These are phyloP conservation scores for Gallinago undulata DNA, from an alignment of 2,113 vertebrate species.

Conservation along the genomic window DNA sequence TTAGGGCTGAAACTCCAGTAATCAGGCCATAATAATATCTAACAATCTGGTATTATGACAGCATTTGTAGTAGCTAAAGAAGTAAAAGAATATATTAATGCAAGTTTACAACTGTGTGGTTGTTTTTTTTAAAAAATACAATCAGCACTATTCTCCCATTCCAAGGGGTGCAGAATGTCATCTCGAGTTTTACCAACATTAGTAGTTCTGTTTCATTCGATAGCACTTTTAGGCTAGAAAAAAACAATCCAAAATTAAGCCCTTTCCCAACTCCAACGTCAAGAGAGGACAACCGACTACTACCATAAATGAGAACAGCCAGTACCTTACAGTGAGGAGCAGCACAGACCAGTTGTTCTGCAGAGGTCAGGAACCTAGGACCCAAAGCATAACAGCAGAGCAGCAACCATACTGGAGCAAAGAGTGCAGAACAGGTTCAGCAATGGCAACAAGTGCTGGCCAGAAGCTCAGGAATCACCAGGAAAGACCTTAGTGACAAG, in stretches of 20 bases:
- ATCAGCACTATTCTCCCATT: neutral
- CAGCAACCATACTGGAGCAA: accelerated
- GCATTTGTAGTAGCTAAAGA: neutral
- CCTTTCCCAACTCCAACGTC: neutral
- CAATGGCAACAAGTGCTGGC: neutral
- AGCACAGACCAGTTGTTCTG: accelerated
- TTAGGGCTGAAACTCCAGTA: constrained; percentile 29
- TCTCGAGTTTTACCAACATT: neutral
- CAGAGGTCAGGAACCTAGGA: neutral
- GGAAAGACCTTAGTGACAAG: accelerated
- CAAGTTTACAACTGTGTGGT: neutral
- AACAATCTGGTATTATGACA: neutral
- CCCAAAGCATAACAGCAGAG: accelerated
- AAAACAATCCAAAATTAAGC: neutral
- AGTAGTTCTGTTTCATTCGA: neutral
- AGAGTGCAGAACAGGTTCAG: neutral
- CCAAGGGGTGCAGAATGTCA: neutral
- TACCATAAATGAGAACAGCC: neutral
- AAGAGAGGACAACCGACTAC: neutral
- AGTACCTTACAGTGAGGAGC: neutral
- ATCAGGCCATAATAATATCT: neutral
- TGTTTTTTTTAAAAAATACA: neutral
- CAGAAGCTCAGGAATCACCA: too few species aligned
- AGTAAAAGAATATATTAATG: neutral
- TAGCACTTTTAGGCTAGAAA: neutral